Base-by-base conservation (phyloP, 1,140 invertebrate genomes). In the Drosophila sp. region DNA sequence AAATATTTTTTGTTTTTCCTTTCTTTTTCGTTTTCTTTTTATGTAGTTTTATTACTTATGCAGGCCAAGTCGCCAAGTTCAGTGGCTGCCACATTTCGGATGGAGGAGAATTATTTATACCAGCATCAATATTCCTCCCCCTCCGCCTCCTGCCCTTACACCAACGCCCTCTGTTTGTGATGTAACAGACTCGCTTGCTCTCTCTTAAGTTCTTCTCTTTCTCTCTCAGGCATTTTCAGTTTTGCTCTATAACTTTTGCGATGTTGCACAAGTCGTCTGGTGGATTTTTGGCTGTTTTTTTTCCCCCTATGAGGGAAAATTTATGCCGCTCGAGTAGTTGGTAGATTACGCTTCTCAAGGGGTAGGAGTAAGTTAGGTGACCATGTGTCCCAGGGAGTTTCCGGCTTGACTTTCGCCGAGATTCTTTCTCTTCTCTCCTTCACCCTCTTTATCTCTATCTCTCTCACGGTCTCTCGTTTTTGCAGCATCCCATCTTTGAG, bases 31-130 rank as follows among this genome's bases (percentile, higher is more conserved):
- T 62, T 67, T 40, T 68, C 67, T 62, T 75, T 75, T 68, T 63
- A 68, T 61, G 67, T 76, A 66, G 76, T 77, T 77, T 77, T 76
- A 76, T 76, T 70, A 76, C 73, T 76, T 76, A 76, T 76, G 72
- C 66, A 76, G 72, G 60, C 64, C 66, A 17, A 23, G 27, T 62
- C 27, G 10, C 38, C 72, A 76, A 76, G 73, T 76, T 77, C 50
- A 56, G 73, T 77, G 67, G 41, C 50, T 41, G 10, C 40, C 40
- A 41, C 40, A 41, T 41, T 41, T 61, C 57, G 56, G 30, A 27
- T 44, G 56, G 32, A 76, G 56, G 17, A 76, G 76, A 64, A 76
- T 76, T 76, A 76, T 76, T 76, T 76, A 76, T 76, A 67, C 67
- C 67, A 77, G 23, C 44, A 27, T 50, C 44, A 50, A 47, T 56